Evolutionary conservation across 92 coral and sea anemone species (phyloP).

Genomic region (Zoanthus solanderi): DNA sequence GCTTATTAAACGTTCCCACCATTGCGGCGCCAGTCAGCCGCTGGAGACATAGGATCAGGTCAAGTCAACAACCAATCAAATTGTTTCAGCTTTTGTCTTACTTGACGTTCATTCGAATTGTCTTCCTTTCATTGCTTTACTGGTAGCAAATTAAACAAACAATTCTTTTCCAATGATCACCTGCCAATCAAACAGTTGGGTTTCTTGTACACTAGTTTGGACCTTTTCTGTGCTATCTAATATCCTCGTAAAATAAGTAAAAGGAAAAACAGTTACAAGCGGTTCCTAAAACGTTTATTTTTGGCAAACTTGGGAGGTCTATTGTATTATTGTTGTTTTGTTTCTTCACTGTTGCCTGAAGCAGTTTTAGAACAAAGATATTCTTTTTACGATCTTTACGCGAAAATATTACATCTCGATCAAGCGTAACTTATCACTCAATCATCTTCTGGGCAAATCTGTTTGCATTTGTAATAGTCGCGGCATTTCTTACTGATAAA

Average conservation of each 20-base stretch:
- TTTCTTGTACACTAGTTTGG: conserved; percentile 61
- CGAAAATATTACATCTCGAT: conserved; percentile 29
- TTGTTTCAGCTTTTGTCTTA: conserved; percentile 52
- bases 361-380: conserved; percentile 31
- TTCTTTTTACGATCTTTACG: conserved; percentile 33
- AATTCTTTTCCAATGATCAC: conserved; percentile 73
- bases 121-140: conserved; percentile 82
- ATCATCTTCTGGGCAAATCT: conserved; percentile 40
- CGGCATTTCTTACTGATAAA: conserved; percentile 47
- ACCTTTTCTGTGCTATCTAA: neutral
- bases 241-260: conserved; percentile 15
- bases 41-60: conserved; percentile 80
- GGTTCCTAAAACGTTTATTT: conserved; percentile 24
- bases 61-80: conserved; percentile 78
- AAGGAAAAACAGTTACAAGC: neutral
- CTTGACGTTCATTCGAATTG: conserved; percentile 82
- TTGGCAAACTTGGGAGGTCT: conserved; percentile 21
- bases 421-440: conserved; percentile 43
- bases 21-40: conserved; percentile 93
- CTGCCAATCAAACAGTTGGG: conserved; percentile 87
- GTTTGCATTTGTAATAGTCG: conserved; percentile 49
- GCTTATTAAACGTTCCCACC: conserved; percentile 83
- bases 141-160: conserved; percentile 95
- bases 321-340: conserved; percentile 35
- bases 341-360: conserved; percentile 28